A percentile compares a stretch with the other conserved stretches of the same genome.
Conservation (phyloP, 2,113 vertebrate genomes). For the Platichthys flesus region DNA sequence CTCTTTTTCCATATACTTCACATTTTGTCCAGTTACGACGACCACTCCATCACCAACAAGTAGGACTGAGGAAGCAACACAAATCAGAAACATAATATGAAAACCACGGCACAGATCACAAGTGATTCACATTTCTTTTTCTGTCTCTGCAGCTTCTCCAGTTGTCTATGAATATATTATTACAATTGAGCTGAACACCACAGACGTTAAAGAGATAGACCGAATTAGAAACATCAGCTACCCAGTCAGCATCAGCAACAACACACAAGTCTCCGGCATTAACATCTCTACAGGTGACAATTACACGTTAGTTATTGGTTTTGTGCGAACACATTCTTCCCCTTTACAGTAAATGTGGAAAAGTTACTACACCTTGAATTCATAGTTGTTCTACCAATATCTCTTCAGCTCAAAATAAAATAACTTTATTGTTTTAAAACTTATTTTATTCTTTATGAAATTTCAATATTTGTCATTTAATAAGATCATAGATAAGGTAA, state of each 20-base stretch:
- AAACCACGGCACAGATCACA: neutral
- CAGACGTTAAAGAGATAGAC: too few relatives aligned
- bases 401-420: neutral
- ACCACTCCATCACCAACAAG: too few relatives aligned
- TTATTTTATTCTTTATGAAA: too few relatives aligned
- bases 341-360: neutral
- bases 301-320: neutral
- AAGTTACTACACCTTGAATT: neutral
- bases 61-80: too few relatives aligned
- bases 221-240: too few relatives aligned
- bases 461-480: too few relatives aligned
- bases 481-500: too few relatives aligned
- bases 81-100: neutral
- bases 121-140: neutral
- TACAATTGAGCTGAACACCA: too few relatives aligned
- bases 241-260: too few relatives aligned
- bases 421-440: neutral
- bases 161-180: conserved; percentile 18
- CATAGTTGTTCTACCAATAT: too few relatives aligned
- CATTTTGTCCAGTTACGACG: too few relatives aligned
- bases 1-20: too few relatives aligned
- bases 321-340: neutral
- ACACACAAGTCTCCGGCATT: neutral
- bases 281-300: conserved; percentile 7
- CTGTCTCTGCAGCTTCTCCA: conserved; percentile 12